A percentile compares a stretch with the other conserved stretches of the same genome.
phyloP scores from a whole-genome alignment of 2,113 vertebrate species.

The Ceuthmochares aereus region DNA sequence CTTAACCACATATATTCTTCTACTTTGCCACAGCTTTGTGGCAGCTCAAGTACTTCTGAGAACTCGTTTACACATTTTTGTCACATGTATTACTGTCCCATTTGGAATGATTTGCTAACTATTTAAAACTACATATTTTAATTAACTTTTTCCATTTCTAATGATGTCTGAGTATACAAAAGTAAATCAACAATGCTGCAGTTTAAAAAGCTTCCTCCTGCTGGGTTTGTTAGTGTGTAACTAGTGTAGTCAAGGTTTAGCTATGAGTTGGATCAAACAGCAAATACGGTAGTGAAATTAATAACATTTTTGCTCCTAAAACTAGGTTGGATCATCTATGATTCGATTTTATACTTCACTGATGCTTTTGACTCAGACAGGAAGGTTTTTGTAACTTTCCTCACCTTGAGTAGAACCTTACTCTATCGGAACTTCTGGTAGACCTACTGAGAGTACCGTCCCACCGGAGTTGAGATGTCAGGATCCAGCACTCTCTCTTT shows the following conservation, averaged over 20 bases:
- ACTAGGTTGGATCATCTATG: background rate
- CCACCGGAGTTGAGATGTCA: background rate
- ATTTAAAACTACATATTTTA: background rate
- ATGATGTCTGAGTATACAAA: background rate
- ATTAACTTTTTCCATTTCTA: background rate
- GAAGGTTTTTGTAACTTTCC: background rate
- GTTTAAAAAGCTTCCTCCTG: background rate
- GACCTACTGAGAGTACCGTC: background rate
- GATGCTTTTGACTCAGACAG: background rate
- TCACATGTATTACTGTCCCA: rapidly evolving
- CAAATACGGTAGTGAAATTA: background rate
- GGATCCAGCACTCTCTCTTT: background rate
- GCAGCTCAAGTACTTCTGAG: background rate
- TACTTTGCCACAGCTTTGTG: background rate
- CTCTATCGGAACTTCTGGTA: background rate
- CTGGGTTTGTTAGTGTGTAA: background rate
- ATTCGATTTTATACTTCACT: background rate
- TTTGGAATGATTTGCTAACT: background rate
- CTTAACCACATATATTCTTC: background rate
- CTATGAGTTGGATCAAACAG: background rate
- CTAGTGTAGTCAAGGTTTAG: background rate
- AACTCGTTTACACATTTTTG: background rate
- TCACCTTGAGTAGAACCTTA: background rate
- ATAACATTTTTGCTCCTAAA: background rate
- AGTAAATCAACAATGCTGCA: background rate